Evolutionary conservation across 2,888 invertebrate species (phyloP).

Genomic region (Ptilodon capucinus): DNA sequence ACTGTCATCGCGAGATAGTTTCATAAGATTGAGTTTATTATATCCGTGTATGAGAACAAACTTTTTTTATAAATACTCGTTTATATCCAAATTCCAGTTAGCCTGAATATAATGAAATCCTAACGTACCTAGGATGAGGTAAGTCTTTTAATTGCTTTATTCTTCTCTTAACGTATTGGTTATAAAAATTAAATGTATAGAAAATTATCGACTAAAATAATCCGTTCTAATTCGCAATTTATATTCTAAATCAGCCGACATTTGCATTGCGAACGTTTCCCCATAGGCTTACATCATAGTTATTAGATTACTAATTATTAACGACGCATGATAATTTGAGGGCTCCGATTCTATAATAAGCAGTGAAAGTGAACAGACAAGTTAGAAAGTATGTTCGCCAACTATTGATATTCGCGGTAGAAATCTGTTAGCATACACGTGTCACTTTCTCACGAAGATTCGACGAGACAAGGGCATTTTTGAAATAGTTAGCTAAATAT

Average conservation of each 20-base stretch:
- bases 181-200: conserved; percentile 18
- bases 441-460: conserved; percentile 69
- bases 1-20: no score
- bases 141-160: conserved; percentile 50
- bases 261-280: background rate
- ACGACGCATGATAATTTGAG: conserved; percentile 36
- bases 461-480: conserved; percentile 21
- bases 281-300: background rate
- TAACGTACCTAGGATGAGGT: no score
- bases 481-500: no score
- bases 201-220: background rate
- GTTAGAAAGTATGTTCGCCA: conserved; percentile 73
- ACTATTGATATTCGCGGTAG: conserved; percentile 76
- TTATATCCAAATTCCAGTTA: no score
- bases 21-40: no score
- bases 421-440: conserved; percentile 67
- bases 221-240: background rate
- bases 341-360: conserved; percentile 43
- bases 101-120: no score
- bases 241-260: background rate
- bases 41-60: no score
- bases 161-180: conserved; percentile 42
- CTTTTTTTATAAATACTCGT: no score
- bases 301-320: conserved; percentile 5
- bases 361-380: conserved; percentile 66